These are phyloP conservation scores for Didymodactylos carnosus DNA, from an alignment of 2,888 invertebrate genomes.

Conservation along the genomic window DNA sequence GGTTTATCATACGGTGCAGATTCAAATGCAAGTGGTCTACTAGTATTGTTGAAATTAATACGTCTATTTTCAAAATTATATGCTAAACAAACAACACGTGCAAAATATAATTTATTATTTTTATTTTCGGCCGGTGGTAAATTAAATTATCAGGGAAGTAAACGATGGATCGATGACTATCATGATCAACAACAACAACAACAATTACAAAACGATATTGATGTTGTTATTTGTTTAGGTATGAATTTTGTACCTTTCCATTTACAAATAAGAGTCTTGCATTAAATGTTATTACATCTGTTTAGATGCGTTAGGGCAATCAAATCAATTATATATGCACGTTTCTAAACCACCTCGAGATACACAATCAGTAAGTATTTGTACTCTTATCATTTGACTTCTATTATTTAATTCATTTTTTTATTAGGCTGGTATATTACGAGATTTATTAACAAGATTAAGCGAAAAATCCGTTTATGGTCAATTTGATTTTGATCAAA, in stretches of 20 bases:
- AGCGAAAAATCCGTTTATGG: not conserved
- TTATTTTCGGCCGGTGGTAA: constrained; percentile 10
- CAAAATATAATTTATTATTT: constrained; percentile 5
- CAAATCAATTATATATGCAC: constrained; percentile 10
- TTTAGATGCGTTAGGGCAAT: constrained; percentile 8
- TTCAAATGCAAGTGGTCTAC: constrained; percentile 73
- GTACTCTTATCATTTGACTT: not conserved
- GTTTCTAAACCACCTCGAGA: constrained; percentile 14
- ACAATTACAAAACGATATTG: not conserved
- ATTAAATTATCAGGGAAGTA: constrained; percentile 12
- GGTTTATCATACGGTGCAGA: constrained; percentile 69
- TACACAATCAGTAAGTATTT: not conserved
- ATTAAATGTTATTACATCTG: not conserved
- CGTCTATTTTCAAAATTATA: constrained; percentile 70
- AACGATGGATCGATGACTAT: constrained; percentile 13
- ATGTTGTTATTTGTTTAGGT: not conserved
- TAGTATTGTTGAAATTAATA: constrained; percentile 63
- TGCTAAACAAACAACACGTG: constrained; percentile 45
- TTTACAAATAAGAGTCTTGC: too few species aligned
- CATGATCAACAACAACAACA: constrained; percentile 2
- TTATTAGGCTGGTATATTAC: not conserved
- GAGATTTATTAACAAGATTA: not conserved
- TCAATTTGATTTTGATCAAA: not conserved
- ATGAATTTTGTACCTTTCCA: too few species aligned
- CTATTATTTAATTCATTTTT: not conserved